A percentile compares a stretch with the other conserved stretches of the same genome.
Conservation (phyloP, 2,888 invertebrate species). For the Amphipoea lucens region DNA sequence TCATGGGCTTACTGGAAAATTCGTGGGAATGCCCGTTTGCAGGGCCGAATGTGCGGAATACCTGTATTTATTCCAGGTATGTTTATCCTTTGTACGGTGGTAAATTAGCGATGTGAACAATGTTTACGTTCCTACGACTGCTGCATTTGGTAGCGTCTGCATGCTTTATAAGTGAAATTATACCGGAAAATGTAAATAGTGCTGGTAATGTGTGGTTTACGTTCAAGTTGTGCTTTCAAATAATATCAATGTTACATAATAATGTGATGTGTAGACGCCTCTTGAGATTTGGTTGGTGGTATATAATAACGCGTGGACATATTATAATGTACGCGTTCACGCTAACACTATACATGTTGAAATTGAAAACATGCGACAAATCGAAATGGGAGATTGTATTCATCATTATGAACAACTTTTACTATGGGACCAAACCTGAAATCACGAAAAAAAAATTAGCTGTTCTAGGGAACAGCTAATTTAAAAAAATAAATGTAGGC, state of each 20-base stretch:
- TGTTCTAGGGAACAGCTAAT: too few species aligned
- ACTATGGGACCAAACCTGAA: too few species aligned
- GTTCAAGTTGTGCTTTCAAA: neutral
- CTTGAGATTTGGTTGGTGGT: neutral
- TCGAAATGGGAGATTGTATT: too few species aligned
- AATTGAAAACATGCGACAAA: too few species aligned
- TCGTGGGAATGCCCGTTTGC: constrained; percentile 69
- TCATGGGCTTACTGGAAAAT: constrained; percentile 58
- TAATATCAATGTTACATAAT: neutral
- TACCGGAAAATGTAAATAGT: constrained; percentile 42
- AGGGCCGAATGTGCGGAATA: constrained; percentile 68
- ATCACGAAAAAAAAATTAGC: too few species aligned
- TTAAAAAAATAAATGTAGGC: too few species aligned
- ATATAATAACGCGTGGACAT: too few species aligned
- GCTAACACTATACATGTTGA: too few species aligned
- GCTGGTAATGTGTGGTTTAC: neutral
- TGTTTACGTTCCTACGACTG: constrained; percentile 66
- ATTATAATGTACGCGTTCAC: too few species aligned
- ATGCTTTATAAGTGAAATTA: constrained; percentile 59
- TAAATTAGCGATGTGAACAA: constrained; percentile 74
- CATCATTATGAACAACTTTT: too few species aligned
- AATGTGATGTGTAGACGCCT: neutral
- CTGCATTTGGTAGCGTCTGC: constrained; percentile 50
- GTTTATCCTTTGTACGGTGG: constrained; percentile 73
- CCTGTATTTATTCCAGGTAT: constrained; percentile 69